Evolutionary conservation across 2,888 invertebrate species (phyloP), one percentile per base, ranked within the genome.

Genomic region (Sinohyriopsis cumingii): DNA sequence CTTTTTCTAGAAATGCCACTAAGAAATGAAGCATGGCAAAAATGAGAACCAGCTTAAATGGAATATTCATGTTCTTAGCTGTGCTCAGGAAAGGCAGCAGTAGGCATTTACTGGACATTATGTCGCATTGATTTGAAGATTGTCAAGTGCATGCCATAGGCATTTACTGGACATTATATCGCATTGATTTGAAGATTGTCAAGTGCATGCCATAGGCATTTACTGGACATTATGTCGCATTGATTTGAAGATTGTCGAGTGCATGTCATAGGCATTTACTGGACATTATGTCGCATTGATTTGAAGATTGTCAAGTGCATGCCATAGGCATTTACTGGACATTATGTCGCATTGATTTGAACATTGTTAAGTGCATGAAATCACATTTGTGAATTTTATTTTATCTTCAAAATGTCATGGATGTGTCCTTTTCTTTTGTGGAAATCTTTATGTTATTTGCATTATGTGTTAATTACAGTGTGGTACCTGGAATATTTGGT

Each of bases 401-500:
- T 57, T 20, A 15, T 57, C 20, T 12, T 22, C 12, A 57, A 57
- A 57, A 1, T n/a, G 7, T 18, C 57, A 57, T 33, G 33, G 33
- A 33, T 9, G 9, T 9, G 9, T 33, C 7, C 9, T 33, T 33
- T 33, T 33, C 33, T 45, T 45, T 45, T 45, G 12, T 45, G 15
- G 12, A 45, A 45, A 45, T 45, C 3, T 45, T 45, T 45, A 45
- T 45, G 9, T 12, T 45, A 45, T 0, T 12, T 25, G 24, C 22
- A 64, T 22, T 59, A 18, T 67, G 7, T 9, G 54, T 67, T 28
- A 64, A 57, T 87, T 89, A 76, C 90, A 95, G 95, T 79, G 94
- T 96, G 83, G 97, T 98, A 55, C 99, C 99, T 33, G 96, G 97
- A 56, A 95, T 99, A 67, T 99, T 99, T 92, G 99, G 99, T 57